Percentiles rank a stretch among this genome's conserved stretches.
These are phyloP conservation scores for Okapia johnstoni DNA, from an alignment of 2,113 vertebrate genomes.

Conservation along the genomic window DNA sequence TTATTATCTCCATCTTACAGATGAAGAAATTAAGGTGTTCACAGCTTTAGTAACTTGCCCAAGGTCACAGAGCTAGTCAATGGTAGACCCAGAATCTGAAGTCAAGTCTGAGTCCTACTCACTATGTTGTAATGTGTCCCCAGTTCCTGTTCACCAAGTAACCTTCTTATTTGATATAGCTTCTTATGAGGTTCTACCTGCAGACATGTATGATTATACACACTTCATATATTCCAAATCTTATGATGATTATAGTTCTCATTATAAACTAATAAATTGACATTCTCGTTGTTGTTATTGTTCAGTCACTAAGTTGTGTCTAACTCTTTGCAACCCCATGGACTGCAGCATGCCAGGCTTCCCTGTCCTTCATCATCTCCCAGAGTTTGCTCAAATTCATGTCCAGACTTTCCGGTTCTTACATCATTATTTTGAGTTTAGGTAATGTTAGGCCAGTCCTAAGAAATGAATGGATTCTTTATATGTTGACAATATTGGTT, in stretches of 20 bases:
- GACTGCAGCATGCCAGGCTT: neutral
- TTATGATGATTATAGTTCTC: neutral
- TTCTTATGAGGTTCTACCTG: neutral
- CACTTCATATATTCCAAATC: neutral
- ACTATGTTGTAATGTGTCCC: neutral
- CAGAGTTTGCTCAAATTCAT: neutral
- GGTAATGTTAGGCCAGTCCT: neutral
- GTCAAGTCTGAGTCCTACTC: neutral
- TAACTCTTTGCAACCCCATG: neutral
- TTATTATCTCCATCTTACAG: constrained; percentile 8
- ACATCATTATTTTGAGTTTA: neutral
- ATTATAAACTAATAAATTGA: constrained; percentile 12
- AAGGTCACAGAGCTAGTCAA: neutral
- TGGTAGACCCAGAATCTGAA: neutral
- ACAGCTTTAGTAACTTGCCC: neutral
- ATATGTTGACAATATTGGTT: neutral
- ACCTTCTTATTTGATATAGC: neutral
- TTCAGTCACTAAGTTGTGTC: neutral
- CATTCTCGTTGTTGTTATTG: neutral
- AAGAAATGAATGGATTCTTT: neutral
- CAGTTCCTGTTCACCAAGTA: neutral
- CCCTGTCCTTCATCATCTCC: neutral
- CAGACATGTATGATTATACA: neutral
- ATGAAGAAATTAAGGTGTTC: neutral
- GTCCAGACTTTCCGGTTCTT: neutral